phyloP scores from a whole-genome alignment of 2,888 invertebrate genomes.

The Papilio demoleus region DNA sequence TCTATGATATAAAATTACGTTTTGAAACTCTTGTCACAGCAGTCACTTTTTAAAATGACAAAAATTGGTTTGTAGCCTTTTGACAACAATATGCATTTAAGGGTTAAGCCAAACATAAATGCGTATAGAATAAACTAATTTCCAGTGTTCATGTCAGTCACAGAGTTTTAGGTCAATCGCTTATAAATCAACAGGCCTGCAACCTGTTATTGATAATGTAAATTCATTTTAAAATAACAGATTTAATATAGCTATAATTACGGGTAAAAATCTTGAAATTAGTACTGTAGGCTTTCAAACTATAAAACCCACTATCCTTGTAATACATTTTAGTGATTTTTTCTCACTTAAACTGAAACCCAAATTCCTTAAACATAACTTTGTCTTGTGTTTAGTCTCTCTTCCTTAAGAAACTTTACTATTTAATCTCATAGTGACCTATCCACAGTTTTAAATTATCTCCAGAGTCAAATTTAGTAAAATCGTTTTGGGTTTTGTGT shows the following conservation, averaged over 20 bases:
- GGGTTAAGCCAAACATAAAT: constrained; percentile 24
- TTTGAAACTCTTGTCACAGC: too few relatives aligned
- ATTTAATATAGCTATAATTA: not conserved
- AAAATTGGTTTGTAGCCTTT: too few relatives aligned
- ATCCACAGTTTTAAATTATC: not conserved
- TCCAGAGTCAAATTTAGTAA: not conserved
- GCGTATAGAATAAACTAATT: constrained; percentile 18
- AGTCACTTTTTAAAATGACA: too few relatives aligned
- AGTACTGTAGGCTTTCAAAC: not conserved
- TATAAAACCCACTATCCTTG: not conserved
- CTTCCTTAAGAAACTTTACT: not conserved
- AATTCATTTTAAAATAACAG: constrained; percentile 1
- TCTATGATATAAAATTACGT: too few relatives aligned
- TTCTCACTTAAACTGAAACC: not conserved
- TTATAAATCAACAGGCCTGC: constrained; percentile 7
- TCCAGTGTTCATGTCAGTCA: constrained; percentile 19
- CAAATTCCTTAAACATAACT: not conserved
- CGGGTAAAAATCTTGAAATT: not conserved
- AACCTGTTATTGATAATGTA: constrained; percentile 13
- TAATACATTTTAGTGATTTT: not conserved
- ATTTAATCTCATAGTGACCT: too few relatives aligned
- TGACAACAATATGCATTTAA: too few relatives aligned
- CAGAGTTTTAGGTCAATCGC: constrained; percentile 11
- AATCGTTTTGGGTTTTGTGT: too few relatives aligned
- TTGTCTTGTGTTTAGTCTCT: not conserved